Evolutionary conservation across 2,888 invertebrate genomes (phyloP).

Genomic region (Sarcophaga subvicina): DNA sequence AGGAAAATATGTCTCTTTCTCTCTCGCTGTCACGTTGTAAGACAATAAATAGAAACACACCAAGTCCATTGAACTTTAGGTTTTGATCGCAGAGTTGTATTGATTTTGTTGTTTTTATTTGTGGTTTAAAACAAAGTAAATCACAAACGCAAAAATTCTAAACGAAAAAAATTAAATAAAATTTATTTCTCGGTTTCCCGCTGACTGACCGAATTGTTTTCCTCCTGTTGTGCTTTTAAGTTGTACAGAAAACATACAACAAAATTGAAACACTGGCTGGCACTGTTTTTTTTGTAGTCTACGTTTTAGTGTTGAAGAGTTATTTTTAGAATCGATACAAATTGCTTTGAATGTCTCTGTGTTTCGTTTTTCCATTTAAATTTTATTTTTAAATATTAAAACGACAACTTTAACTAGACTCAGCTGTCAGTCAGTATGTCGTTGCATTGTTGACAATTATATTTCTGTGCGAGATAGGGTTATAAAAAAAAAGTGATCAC

Average conservation of each 20-base stretch:
- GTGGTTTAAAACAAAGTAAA: neutral
- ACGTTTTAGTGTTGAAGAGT: neutral
- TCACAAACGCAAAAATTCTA: neutral
- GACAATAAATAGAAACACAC: neutral
- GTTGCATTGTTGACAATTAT: neutral
- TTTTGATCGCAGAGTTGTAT: neutral
- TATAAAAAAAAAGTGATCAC: neutral
- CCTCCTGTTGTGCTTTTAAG: no score
- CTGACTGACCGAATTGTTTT: no score
- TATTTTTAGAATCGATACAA: neutral
- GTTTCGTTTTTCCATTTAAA: neutral
- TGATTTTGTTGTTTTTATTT: neutral
- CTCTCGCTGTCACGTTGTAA: constrained; percentile 25
- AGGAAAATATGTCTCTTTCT: neutral
- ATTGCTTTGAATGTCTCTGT: neutral
- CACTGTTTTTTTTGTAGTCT: no score
- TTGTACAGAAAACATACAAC: no score
- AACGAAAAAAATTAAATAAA: neutral
- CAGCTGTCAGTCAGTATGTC: neutral
- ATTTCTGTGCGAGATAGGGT: neutral
- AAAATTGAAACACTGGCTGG: no score
- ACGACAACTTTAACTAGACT: neutral
- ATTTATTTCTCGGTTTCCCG: neutral
- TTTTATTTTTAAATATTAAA: neutral
- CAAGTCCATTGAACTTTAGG: constrained; percentile 42